These are phyloP conservation scores for Araneus ventricosus DNA, from an alignment of 1,140 invertebrate species.

Conservation along the genomic window DNA sequence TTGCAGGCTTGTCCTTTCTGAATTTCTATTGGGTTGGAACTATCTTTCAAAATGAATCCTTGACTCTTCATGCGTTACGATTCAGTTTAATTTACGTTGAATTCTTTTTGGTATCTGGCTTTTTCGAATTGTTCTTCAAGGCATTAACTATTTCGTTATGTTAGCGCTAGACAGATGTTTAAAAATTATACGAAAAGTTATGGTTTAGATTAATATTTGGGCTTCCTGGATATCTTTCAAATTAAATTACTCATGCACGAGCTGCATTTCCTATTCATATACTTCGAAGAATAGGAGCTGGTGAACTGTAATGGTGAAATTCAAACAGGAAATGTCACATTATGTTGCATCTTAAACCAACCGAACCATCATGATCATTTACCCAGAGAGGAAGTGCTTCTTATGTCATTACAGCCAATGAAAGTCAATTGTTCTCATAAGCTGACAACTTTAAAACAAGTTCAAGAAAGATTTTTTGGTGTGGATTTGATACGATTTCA, in stretches of 20 bases:
- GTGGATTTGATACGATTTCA: neutral
- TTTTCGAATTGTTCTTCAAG: no score
- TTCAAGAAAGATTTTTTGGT: conserved; percentile 17
- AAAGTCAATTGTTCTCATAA: conserved; percentile 12
- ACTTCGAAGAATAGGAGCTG: neutral
- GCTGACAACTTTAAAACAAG: neutral
- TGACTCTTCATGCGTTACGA: no score
- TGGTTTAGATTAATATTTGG: neutral
- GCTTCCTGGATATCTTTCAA: neutral
- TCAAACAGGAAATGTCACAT: conserved; percentile 20
- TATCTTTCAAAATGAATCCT: no score
- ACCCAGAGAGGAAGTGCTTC: neutral
- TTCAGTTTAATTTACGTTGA: no score
- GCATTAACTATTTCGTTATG: no score
- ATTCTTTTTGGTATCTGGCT: no score
- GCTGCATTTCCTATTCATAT: neutral
- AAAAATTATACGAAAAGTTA: no score
- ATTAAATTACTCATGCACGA: neutral
- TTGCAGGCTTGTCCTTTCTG: no score
- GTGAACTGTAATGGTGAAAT: neutral
- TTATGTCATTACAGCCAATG: conserved; percentile 23
- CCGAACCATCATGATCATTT: neutral
- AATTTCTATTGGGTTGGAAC: no score
- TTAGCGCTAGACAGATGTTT: no score
- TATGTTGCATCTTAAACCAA: neutral